Evolutionary conservation across 2,113 vertebrate species (phyloP).

Genomic region (Thamnophis sirtalis): DNA sequence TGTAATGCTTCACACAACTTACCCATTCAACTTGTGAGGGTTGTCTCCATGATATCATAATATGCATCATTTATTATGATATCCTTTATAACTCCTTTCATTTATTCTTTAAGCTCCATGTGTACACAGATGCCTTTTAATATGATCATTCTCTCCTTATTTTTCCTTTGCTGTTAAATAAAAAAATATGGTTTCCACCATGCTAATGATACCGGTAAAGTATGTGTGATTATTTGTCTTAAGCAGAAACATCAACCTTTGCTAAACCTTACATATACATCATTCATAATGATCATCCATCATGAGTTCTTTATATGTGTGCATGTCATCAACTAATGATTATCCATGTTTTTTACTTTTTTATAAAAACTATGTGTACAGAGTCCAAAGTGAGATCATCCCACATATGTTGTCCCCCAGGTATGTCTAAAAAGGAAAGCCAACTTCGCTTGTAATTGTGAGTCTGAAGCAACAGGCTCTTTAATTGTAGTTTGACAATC

Average conservation of each 20-base stretch:
- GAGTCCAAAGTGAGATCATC: slow-evolving; percentile 43
- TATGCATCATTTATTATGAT: background rate
- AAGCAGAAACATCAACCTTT: slow-evolving; percentile 43
- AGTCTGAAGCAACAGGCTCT: slow-evolving; percentile 42
- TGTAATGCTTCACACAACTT: background rate
- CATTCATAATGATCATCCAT: slow-evolving; percentile 45
- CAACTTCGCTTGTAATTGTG: slow-evolving; percentile 28
- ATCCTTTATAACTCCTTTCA: slow-evolving; percentile 18
- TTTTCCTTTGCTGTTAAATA: slow-evolving; percentile 34
- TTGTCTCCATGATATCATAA: slow-evolving; percentile 1
- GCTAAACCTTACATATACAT: slow-evolving; percentile 33
- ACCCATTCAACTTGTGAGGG: slow-evolving; percentile 2
- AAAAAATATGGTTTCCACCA: slow-evolving; percentile 17
- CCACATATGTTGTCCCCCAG: slow-evolving; percentile 40
- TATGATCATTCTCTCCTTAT: slow-evolving; percentile 40
- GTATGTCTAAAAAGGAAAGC: slow-evolving; percentile 35
- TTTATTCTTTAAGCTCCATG: slow-evolving; percentile 12
- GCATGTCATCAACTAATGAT: slow-evolving; percentile 44
- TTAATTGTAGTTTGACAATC: slow-evolving; percentile 63
- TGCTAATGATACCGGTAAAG: slow-evolving; percentile 19
- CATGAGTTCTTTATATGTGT: slow-evolving; percentile 54
- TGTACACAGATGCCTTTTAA: background rate
- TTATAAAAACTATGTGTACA: slow-evolving; percentile 1
- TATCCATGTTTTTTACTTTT: background rate
- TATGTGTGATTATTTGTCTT: slow-evolving; percentile 11